Percentiles rank a stretch among this genome's conserved stretches.
Conservation (phyloP, 2,113 vertebrate genomes). For the Epinephelus moara region DNA sequence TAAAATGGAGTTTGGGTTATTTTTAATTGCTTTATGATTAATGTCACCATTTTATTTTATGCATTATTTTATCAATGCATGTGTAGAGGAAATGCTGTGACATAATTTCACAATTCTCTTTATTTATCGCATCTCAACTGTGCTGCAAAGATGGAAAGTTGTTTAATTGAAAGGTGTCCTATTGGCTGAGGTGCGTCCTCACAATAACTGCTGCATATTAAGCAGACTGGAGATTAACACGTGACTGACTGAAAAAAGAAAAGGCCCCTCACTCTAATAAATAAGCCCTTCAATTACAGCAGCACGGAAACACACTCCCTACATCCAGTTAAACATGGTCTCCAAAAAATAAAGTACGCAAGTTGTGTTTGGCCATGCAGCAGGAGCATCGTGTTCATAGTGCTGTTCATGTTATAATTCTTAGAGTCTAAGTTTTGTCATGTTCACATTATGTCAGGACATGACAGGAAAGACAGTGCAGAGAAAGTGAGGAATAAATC, state of each 20-base stretch:
- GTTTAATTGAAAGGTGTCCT: conserved; percentile 62
- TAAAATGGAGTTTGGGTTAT: not conserved
- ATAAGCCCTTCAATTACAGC: conserved; percentile 9
- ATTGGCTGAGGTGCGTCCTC: conserved; percentile 52
- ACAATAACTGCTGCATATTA: conserved; percentile 62
- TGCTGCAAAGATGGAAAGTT: conserved; percentile 26
- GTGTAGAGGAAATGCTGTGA: not conserved
- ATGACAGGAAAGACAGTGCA: conserved; percentile 11
- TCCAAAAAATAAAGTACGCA: not conserved
- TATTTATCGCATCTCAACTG: conserved; percentile 2
- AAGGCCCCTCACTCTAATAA: conserved; percentile 16
- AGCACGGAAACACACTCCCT: not conserved
- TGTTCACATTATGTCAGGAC: not conserved
- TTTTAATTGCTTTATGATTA: not conserved
- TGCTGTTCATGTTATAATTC: not conserved
- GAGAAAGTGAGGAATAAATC: conserved; percentile 50
- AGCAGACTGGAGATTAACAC: conserved; percentile 46
- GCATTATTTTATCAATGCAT: not conserved
- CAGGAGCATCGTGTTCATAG: not conserved
- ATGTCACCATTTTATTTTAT: not conserved
- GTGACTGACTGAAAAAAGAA: conserved; percentile 50
- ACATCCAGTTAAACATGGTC: not conserved
- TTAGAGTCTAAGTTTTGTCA: not conserved
- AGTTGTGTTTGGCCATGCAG: not conserved
- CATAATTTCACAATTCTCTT: not conserved